phyloP scores from a whole-genome alignment of 2,888 invertebrate genomes.

The Cheilosia vernalis region DNA sequence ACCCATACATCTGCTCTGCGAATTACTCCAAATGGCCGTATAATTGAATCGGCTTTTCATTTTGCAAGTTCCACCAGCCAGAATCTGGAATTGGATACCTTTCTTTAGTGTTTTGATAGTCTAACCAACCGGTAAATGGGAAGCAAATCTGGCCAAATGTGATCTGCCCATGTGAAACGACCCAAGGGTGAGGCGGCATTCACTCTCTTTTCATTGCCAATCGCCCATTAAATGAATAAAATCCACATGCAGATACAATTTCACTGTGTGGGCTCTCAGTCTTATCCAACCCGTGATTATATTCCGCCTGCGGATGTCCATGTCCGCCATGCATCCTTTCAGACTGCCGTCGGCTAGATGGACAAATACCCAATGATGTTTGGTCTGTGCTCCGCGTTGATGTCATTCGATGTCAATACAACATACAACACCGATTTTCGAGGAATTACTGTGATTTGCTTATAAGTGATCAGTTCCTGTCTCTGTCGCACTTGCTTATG shows the following conservation, averaged over 20 bases:
- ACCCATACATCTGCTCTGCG: background rate
- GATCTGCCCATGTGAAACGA: background rate
- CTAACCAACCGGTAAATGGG: slow-evolving; percentile 30
- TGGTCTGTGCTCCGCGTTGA: background rate
- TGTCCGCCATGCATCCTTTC: slow-evolving; percentile 33
- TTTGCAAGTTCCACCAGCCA: slow-evolving; percentile 7
- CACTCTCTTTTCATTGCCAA: background rate
- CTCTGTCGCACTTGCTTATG: background rate
- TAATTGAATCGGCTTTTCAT: background rate
- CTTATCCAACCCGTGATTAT: slow-evolving; percentile 24
- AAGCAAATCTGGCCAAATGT: background rate
- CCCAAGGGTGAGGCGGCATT: background rate
- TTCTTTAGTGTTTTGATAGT: slow-evolving; percentile 13
- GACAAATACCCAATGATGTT: slow-evolving; percentile 11
- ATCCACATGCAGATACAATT: slow-evolving; percentile 10
- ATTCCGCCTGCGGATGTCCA: too few relatives aligned
- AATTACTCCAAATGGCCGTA: background rate
- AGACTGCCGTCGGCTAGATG: slow-evolving; percentile 16
- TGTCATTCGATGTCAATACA: slow-evolving; percentile 50
- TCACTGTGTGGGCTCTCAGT: background rate
- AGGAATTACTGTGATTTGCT: slow-evolving; percentile 50
- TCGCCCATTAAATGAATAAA: background rate
- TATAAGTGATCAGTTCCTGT: slow-evolving; percentile 49
- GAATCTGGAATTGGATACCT: background rate
- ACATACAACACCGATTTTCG: slow-evolving; percentile 44